Evolutionary conservation across 2,888 invertebrate genomes (phyloP).

Genomic region (Operophtera brumata): DNA sequence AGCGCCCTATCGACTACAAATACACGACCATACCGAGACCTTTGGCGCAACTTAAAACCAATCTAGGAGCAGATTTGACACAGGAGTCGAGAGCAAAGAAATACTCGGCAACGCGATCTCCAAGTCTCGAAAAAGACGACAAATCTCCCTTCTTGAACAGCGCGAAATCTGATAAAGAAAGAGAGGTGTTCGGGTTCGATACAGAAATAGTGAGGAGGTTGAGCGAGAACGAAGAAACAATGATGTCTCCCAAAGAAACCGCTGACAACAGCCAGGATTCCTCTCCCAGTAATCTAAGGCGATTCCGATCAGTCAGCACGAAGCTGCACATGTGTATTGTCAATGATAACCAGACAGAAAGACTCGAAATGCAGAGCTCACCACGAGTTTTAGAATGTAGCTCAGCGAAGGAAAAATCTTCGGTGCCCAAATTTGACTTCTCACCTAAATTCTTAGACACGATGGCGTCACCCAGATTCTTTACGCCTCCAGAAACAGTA

Average conservation of each 20-base stretch:
- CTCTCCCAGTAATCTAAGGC: conserved; percentile 59
- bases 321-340: conserved; percentile 68
- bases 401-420: conserved; percentile 69
- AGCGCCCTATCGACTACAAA: conserved; percentile 64
- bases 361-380: conserved; percentile 69
- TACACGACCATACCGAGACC: conserved; percentile 67
- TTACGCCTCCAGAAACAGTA: conserved; percentile 70
- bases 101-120: conserved; percentile 72
- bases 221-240: conserved; percentile 44
- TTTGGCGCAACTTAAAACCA: conserved; percentile 58
- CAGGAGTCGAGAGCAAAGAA: conserved; percentile 64
- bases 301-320: conserved; percentile 71
- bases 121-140: conserved; percentile 77
- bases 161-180: conserved; percentile 47
- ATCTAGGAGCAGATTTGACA: conserved; percentile 57
- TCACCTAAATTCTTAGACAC: conserved; percentile 69
- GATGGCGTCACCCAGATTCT: conserved; percentile 67
- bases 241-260: conserved; percentile 48
- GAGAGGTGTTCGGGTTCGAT: conserved; percentile 68
- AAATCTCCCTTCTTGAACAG: conserved; percentile 66
- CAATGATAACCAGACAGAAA: conserved; percentile 59
- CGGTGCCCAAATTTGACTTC: conserved; percentile 68
- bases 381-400: conserved; percentile 66
- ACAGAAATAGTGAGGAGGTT: conserved; percentile 53
- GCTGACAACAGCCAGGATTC: conserved; percentile 44